Conservation (phyloP, 2,113 vertebrate genomes). For the Eretmochelys imbricata region DNA sequence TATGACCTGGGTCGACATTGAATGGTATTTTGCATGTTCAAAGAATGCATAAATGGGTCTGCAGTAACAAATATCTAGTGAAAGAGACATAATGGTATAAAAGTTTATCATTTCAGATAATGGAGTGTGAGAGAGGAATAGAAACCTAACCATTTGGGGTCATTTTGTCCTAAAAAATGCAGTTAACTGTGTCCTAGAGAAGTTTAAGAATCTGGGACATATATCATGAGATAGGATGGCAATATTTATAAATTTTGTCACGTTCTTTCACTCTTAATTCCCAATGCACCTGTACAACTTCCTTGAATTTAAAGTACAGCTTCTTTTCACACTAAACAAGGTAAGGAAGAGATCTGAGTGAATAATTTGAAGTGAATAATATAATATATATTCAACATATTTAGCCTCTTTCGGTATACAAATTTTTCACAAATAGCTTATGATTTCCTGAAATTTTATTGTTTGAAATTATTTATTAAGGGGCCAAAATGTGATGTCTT, state of each 20-base stretch:
- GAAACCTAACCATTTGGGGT: constrained; percentile 29
- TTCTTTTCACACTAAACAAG: background rate
- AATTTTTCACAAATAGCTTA: background rate
- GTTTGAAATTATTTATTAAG: background rate
- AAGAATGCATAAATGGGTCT: background rate
- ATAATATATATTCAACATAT: background rate
- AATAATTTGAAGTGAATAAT: background rate
- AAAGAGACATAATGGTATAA: constrained; percentile 25
- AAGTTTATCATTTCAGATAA: constrained; percentile 42
- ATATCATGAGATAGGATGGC: constrained; percentile 64
- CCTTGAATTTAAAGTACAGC: constrained; percentile 23
- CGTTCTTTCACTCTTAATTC: constrained; percentile 32
- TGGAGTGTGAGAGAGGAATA: constrained; percentile 35
- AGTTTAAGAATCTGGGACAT: constrained; percentile 64
- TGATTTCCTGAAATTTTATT: background rate
- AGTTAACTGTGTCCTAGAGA: constrained; percentile 38
- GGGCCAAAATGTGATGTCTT: too few relatives aligned
- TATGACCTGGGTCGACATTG: background rate
- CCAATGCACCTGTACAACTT: background rate
- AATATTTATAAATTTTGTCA: constrained; percentile 49
- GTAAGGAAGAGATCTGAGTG: background rate
- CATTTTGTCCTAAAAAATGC: constrained; percentile 36
- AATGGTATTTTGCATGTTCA: background rate
- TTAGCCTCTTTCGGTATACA: background rate
- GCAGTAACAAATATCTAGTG: background rate